These are phyloP conservation scores for Drosophila ercepeae DNA, from an alignment of 1,140 invertebrate genomes.

Conservation along the genomic window DNA sequence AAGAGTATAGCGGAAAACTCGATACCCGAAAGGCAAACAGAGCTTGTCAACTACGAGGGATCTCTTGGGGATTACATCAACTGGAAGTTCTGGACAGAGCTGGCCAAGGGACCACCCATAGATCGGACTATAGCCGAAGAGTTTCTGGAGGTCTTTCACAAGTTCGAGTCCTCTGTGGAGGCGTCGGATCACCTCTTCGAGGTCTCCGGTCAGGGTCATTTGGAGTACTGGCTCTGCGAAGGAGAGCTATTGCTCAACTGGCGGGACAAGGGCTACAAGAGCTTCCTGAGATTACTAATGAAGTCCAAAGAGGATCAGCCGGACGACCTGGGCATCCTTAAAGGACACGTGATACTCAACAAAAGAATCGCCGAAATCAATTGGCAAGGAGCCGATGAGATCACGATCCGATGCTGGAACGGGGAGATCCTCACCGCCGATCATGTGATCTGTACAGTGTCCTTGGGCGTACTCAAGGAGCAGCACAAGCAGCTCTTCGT, in stretches of 20 bases:
- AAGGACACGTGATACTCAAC: conserved; percentile 83
- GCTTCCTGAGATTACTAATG: conserved; percentile 86
- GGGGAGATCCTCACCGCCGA: conserved; percentile 86
- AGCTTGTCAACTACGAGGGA: conserved; percentile 63
- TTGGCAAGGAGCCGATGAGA: conserved; percentile 64
- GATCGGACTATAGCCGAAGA: conserved; percentile 74
- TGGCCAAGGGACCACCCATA: conserved; percentile 51
- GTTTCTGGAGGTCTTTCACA: conserved; percentile 84
- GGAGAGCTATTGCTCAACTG: conserved; percentile 86
- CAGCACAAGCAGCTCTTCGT: conserved; percentile 86
- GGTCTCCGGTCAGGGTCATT: conserved; percentile 85
- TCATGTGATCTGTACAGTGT: conserved; percentile 88
- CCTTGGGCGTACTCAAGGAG: conserved; percentile 89
- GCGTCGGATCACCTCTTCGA: conserved; percentile 86
- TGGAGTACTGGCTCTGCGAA: conserved; percentile 86
- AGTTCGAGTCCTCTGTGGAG: conserved; percentile 85
- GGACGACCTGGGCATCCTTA: conserved; percentile 58
- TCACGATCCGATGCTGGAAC: conserved; percentile 85
- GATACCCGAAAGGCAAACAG: conserved; percentile 61
- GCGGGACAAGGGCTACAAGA: conserved; percentile 86
- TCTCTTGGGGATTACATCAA: conserved; percentile 84
- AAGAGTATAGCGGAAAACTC: conserved; percentile 59
- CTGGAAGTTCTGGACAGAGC: conserved; percentile 73
- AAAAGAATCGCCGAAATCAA: conserved; percentile 84
- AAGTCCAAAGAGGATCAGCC: conserved; percentile 34